A percentile compares a stretch with the other conserved stretches of the same genome.
Conservation (phyloP, 2,797 vertebrate genomes). For the Telmatherina bonti region DNA sequence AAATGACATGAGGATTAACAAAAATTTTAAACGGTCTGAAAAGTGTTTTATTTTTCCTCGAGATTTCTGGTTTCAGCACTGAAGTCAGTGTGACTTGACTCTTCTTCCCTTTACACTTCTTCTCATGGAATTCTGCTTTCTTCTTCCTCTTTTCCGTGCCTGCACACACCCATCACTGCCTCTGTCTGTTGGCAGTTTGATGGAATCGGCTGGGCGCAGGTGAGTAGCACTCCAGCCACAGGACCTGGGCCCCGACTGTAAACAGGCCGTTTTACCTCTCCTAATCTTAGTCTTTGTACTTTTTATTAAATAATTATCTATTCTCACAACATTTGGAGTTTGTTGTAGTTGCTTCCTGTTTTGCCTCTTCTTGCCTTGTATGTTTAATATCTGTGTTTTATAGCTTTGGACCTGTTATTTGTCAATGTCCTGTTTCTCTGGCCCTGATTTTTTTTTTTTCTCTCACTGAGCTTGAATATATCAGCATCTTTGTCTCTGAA, state of each 20-base stretch:
- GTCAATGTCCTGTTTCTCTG: slow-evolving; percentile 14
- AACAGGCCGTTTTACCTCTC: slow-evolving; percentile 31
- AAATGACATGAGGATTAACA: neutral
- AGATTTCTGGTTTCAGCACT: slow-evolving; percentile 22
- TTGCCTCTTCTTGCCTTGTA: slow-evolving; percentile 27
- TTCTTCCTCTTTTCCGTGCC: slow-evolving; percentile 74
- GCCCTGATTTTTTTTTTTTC: neutral
- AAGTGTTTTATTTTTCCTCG: neutral
- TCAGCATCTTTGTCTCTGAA: slow-evolving; percentile 52
- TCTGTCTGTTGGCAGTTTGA: slow-evolving; percentile 73
- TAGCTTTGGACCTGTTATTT: slow-evolving; percentile 16
- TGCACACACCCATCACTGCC: slow-evolving; percentile 74
- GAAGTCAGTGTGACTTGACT: slow-evolving; percentile 28
- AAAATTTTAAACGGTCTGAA: neutral
- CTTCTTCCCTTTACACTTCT: slow-evolving; percentile 41
- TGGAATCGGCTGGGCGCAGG: slow-evolving; percentile 74
- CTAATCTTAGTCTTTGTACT: slow-evolving; percentile 31
- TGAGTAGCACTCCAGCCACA: slow-evolving; percentile 68
- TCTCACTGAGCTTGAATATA: slow-evolving; percentile 50
- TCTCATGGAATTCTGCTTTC: slow-evolving; percentile 67
- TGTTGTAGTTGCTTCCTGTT: slow-evolving; percentile 31
- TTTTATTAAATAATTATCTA: slow-evolving; percentile 37
- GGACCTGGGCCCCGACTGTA: slow-evolving; percentile 39
- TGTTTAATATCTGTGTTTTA: slow-evolving; percentile 1
- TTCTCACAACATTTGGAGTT: slow-evolving; percentile 33